Conservation (phyloP, 2,888 invertebrate species). For the Choreutis nemorana region DNA sequence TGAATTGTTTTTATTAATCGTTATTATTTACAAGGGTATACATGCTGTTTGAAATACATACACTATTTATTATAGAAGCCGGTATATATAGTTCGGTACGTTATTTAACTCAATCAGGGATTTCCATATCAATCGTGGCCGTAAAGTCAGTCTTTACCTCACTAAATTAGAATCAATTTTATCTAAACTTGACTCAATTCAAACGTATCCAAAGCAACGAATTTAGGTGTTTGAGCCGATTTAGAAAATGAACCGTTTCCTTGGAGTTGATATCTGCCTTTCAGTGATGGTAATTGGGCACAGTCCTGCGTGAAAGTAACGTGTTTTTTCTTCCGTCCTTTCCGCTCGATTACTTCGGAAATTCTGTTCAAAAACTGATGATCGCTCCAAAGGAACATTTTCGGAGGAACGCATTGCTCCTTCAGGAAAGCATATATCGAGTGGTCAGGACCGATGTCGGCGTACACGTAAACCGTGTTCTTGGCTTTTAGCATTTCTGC, state of each 20-base stretch:
- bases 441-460: constrained; percentile 46
- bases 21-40: too few relatives aligned
- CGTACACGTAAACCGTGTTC: constrained; percentile 44
- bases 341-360: constrained; percentile 20
- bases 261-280: too few relatives aligned
- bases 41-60: too few relatives aligned
- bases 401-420: constrained; percentile 38
- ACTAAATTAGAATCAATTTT: constrained; percentile 32
- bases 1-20: too few relatives aligned
- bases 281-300: too few relatives aligned
- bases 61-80: too few relatives aligned
- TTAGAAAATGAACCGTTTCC: constrained; percentile 25
- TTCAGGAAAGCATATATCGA: constrained; percentile 51
- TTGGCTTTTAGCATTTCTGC: constrained; percentile 42
- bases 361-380: constrained; percentile 44
- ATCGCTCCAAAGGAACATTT: constrained; percentile 43
- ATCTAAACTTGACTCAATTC: constrained; percentile 47
- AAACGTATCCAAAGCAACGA: constrained; percentile 26
- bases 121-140: constrained; percentile 23
- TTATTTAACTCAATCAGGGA: too few relatives aligned
- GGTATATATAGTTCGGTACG: too few relatives aligned
- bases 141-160: constrained; percentile 63
- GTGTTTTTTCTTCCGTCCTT: constrained; percentile 9
- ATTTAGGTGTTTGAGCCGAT: constrained; percentile 26
- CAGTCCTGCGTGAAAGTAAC: too few relatives aligned